phyloP scores from a whole-genome alignment of 1,140 invertebrate genomes.

The Cyclargus thomasi region DNA sequence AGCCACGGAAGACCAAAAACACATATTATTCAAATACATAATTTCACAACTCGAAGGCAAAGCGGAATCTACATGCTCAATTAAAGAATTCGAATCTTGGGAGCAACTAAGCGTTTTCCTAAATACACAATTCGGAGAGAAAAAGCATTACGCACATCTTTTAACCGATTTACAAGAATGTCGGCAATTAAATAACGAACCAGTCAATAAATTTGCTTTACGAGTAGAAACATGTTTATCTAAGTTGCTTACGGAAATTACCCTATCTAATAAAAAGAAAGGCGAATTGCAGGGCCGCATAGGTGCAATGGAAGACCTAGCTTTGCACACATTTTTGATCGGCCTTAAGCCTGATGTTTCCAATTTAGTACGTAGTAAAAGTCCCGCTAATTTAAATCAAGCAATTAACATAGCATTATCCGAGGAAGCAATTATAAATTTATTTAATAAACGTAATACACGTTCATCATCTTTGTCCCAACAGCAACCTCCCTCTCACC shows the following conservation, averaged over 20 bases:
- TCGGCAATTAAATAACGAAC: slow-evolving; percentile 17
- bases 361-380: background rate
- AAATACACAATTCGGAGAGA: slow-evolving; percentile 26
- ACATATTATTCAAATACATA: slow-evolving; percentile 27
- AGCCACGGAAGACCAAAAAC: background rate
- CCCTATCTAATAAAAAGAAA: slow-evolving; percentile 17
- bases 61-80: slow-evolving; percentile 27
- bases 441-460: background rate
- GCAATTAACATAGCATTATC: background rate
- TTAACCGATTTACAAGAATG: slow-evolving; percentile 27
- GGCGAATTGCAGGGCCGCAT: slow-evolving; percentile 20
- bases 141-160: slow-evolving; percentile 30
- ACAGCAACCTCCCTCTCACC: background rate
- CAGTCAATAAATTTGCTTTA: slow-evolving; percentile 21
- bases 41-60: slow-evolving; percentile 25
- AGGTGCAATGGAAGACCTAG: slow-evolving; percentile 23
- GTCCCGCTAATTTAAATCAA: background rate
- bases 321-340: slow-evolving; percentile 22
- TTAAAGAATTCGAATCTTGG: slow-evolving; percentile 27
- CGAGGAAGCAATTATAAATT: background rate
- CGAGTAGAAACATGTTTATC: slow-evolving; percentile 26
- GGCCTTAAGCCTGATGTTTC: slow-evolving; percentile 19
- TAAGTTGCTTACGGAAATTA: slow-evolving; percentile 28
- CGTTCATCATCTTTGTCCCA: background rate
- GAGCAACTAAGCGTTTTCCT: slow-evolving; percentile 27